A percentile compares a stretch with the other conserved stretches of the same genome.
phyloP scores from a whole-genome alignment of 2,888 invertebrate genomes.

The Ganaspis brasiliensis region DNA sequence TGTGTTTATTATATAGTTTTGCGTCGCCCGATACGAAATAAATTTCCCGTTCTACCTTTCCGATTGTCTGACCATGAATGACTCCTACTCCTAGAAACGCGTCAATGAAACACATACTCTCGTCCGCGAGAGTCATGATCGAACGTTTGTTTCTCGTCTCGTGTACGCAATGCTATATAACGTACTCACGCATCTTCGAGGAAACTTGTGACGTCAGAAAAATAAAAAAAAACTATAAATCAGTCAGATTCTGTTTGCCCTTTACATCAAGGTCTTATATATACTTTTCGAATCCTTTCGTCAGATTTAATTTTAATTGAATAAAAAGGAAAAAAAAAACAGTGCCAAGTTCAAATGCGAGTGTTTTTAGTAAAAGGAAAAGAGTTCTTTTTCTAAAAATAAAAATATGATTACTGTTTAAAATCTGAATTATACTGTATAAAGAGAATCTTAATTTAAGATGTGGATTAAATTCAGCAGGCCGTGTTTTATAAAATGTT shows the following conservation, averaged over 20 bases:
- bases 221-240: constrained; percentile 56
- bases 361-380: too few species aligned
- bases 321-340: too few species aligned
- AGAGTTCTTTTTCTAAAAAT: too few species aligned
- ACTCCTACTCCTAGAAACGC: constrained; percentile 60
- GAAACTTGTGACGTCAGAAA: constrained; percentile 56
- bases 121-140: constrained; percentile 37
- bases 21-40: constrained; percentile 34
- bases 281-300: neutral
- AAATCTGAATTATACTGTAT: too few species aligned
- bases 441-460: too few species aligned
- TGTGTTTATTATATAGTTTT: constrained; percentile 16
- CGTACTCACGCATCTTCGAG: constrained; percentile 39
- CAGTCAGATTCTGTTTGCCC: constrained; percentile 8
- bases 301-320: too few species aligned
- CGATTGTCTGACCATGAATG: constrained; percentile 64
- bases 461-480: too few species aligned
- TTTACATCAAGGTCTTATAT: neutral
- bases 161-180: constrained; percentile 28
- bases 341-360: too few species aligned
- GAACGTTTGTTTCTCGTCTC: constrained; percentile 21
- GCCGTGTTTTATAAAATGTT: too few species aligned
- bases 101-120: constrained; percentile 47
- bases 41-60: constrained; percentile 39
- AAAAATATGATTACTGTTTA: too few species aligned